Evolutionary conservation across 2,888 invertebrate genomes (phyloP), one percentile per base, ranked within the genome.

Genomic region (Synanthedon myopaeformis): DNA sequence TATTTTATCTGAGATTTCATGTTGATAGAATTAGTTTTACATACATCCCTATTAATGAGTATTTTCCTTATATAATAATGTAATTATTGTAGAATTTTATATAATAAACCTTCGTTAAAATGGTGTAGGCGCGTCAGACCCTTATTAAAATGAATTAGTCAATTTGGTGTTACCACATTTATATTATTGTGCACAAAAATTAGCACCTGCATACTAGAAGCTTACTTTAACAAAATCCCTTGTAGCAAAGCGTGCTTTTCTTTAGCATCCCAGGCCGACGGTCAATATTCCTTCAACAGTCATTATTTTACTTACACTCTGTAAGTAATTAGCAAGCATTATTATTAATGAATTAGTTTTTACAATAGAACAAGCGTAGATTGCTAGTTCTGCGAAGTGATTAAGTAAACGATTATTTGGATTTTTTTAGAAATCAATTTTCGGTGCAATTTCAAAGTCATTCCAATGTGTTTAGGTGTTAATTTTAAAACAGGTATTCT

Each of bases 251-350:
- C 62, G 56, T 55, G 58, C 53, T 51, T 54, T 54, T 53, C 50
- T 51, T 49, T 35, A 56, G 62, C 61, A 62, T 58, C 58, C 61
- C 57, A 57, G 59, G 58, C 58, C 57, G 54, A 57, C 56, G 59
- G 58, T 57, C 57, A 54, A 56, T 49, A 17, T 19, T 49, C 52
- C 51, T 45, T 14, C 23, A 23, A 49, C 23, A 17, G 13, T 49
- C 6, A 49, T 49, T 35, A 35, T 10, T n/a, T 45, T 45, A 13
- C 14, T 49, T 49, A 49, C 49, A 11, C 3, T 49, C 28, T 53
- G 53, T 70, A 63, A 61, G 63, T 71, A 61, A 72, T 61, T 65
- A 70, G 71, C 69, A 76, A 76, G 76, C 76, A 60, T 67, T 66
- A 72, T 56, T 57, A 72, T 56, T 57, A 58, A 57, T 56, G 63